Base-by-base conservation (phyloP, 2,888 invertebrate genomes). In the Cantharis rustica region DNA sequence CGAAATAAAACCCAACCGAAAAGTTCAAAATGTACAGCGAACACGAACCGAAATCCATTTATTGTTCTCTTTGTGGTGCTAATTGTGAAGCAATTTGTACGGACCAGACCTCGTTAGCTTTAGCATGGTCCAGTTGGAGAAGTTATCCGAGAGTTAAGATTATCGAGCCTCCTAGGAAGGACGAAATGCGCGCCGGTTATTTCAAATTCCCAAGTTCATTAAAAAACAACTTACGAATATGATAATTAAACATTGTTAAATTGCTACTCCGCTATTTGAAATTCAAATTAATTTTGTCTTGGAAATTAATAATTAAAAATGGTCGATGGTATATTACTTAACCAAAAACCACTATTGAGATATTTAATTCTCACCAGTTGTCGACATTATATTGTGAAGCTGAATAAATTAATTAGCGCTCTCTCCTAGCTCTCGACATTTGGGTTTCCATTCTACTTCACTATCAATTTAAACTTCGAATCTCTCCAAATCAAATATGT, bases 331-430 rank as follows among this genome's bases (percentile, higher is more conserved):
- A 66, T 66, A 66, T 64, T 20, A 17, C 20, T 66, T 23, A 66
- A 66, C 64, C 64, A 66, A 66, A 20, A 66, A 66, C 64, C 64
- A 66, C 64, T 23, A 66, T 66, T 66, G 20, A 66, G 23, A 66
- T 66, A 66, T 66, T 66, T 66, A 17, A 66, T 20, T 66, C 64
- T 66, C 64, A 66, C 64, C 64, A 66, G 64, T 66, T 66, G 64
- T 66, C 16, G 64, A 23, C 16, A 66, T 66, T 66, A 66, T 66
- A 66, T 20, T 20, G 64, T 66, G 23, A 66, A 66, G 64, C 16
- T 20, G 64, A 66, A 66, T 66, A 66, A 66, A 66, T 66, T 66
- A 66, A 66, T 66, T 66, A 66, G 64, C 64, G 64, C 20, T 20
- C 64, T 63, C 63, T 66, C 64, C 23, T 20, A 23, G 64, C 17